phyloP scores from a whole-genome alignment of 2,113 vertebrate genomes.

The Desmodus rotundus region DNA sequence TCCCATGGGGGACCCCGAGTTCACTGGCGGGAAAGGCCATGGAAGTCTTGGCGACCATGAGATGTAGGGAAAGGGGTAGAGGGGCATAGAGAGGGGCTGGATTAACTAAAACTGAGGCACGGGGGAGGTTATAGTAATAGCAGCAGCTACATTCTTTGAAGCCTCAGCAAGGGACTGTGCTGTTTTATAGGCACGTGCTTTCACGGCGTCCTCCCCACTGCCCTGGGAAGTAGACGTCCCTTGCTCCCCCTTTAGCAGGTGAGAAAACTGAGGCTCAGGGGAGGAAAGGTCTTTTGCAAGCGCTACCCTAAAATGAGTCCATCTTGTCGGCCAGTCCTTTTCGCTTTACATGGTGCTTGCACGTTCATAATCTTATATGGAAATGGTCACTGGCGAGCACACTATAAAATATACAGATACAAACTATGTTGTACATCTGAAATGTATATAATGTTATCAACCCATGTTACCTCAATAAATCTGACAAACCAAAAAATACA shows the following conservation, averaged over 20 bases:
- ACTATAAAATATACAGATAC: neutral
- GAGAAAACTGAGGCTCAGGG: neutral
- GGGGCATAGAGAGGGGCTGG: neutral
- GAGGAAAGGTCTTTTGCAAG: neutral
- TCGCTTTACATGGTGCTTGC: neutral
- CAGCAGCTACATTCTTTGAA: neutral
- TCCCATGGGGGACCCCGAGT: neutral
- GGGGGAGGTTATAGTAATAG: too few relatives aligned
- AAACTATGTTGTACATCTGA: neutral
- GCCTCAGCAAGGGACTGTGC: neutral
- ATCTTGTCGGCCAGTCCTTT: neutral
- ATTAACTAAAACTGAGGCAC: too few relatives aligned
- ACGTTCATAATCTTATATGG: neutral
- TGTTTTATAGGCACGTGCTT: neutral
- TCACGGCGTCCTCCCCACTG: neutral
- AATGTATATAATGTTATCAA: neutral
- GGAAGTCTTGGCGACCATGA: neutral
- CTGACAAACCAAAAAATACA: neutral
- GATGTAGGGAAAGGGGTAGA: neutral
- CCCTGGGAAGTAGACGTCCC: neutral
- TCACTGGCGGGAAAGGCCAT: neutral
- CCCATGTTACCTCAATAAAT: neutral
- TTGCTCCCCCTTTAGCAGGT: neutral
- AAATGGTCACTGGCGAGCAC: neutral
- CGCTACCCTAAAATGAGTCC: neutral